Base-by-base conservation (phyloP, 2,113 vertebrate species). In the Corynorhinus townsendii region DNA sequence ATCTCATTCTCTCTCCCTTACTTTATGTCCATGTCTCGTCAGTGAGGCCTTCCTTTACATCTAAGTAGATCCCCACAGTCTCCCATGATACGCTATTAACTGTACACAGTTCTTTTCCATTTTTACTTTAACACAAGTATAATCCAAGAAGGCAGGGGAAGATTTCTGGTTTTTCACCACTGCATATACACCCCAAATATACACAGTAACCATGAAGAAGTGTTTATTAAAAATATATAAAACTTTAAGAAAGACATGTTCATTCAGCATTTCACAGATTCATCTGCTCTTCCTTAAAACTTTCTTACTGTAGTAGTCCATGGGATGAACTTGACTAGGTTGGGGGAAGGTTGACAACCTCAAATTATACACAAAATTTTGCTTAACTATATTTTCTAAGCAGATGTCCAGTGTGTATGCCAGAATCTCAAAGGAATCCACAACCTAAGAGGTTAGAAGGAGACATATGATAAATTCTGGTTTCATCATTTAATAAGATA, bases 391-490 rank as follows among this genome's bases (percentile, higher is more conserved):
- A 16, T 86, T 68, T 87, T 92, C 66, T 88, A 85, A 91, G 54
- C 66, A 96, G 40, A 87, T 90, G 30, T 86, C 62, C 54, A 91
- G 19, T 47, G 12, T 64, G 76, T 90, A 11, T 19, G 52, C 64
- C 77, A 96, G 49, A 80, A 81, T 88, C 52, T 80, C 83, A 91
- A 95, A 77, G 28, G 71, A 94, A 56, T 89, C 52, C 68, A 89
- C 69, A 97, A 89, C 35, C 56, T 68, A 88, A 93, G 38, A 76
- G 8, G 7, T 83, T 38, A 76, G 59, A 66, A 9, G 54, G 12
- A 84, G 43, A 85, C 35, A 91, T 1, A 69, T 90, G 69, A 79
- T 92, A 90, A 81, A 90, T 71, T 93, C 40, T 86, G 33, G 33
- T 52, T 90, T 86, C 24, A 76, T 64, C 47, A 66, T 47, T 77